Evolutionary conservation across 64 coral and sea anemone genomes (phyloP).

Genomic region (Montipora capricornis): DNA sequence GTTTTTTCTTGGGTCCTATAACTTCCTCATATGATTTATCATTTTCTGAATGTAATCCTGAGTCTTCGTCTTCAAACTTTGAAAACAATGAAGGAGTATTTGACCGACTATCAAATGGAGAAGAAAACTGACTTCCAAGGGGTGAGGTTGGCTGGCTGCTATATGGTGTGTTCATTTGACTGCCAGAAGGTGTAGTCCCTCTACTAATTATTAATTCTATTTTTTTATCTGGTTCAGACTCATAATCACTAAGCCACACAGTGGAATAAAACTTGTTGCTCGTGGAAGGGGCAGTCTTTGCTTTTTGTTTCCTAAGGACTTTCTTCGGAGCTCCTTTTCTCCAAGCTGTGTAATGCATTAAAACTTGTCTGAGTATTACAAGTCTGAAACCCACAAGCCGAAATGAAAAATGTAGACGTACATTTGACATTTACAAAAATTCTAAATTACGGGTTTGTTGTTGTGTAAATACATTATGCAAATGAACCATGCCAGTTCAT

Average conservation of each 20-base stretch:
- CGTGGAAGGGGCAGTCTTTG: constrained; percentile 79
- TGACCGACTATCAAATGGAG: constrained; percentile 79
- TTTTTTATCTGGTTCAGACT: constrained; percentile 95
- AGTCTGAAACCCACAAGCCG: neutral
- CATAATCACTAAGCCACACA: constrained; percentile 99
- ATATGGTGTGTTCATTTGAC: constrained; percentile 83
- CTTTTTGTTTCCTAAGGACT: constrained; percentile 86
- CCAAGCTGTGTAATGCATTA: constrained; percentile 77
- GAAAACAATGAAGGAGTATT: constrained; percentile 78
- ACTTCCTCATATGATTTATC: constrained; percentile 95
- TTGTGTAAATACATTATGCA: neutral
- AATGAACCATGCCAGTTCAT: neutral
- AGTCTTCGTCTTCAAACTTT: constrained; percentile 83
- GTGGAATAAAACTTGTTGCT: constrained; percentile 99
- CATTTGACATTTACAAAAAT: neutral
- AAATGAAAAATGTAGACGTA: neutral
- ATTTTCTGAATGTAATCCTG: constrained; percentile 88
- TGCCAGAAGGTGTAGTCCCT: constrained; percentile 80
- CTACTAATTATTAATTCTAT: constrained; percentile 82
- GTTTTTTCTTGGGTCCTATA: constrained; percentile 78
- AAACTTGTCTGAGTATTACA: constrained; percentile 39
- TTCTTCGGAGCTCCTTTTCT: constrained; percentile 84
- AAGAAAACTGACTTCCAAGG: constrained; percentile 80
- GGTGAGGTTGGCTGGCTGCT: constrained; percentile 84
- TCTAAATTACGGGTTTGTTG: neutral